These are phyloP conservation scores for Maconellicoccus hirsutus DNA, from an alignment of 1,140 invertebrate species.

Conservation along the genomic window DNA sequence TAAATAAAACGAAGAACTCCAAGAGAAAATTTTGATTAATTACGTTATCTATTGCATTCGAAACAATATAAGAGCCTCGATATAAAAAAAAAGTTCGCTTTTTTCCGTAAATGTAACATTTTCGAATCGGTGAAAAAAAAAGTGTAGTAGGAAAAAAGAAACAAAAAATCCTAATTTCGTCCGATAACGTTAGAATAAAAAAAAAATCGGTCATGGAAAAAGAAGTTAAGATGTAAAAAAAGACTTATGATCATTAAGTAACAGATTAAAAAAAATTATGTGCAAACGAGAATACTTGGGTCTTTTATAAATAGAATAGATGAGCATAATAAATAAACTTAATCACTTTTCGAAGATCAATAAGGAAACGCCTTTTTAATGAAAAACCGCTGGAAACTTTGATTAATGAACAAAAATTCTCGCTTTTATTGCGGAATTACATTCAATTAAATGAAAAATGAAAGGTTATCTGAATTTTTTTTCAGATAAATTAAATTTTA, in stretches of 20 bases:
- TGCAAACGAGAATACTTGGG: background rate
- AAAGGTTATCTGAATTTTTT: slow-evolving; percentile 19
- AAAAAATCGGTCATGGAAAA: no score
- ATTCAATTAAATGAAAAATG: slow-evolving; percentile 19
- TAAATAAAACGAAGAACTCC: no score
- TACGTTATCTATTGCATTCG: no score
- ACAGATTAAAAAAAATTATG: background rate
- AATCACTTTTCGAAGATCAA: slow-evolving; percentile 17
- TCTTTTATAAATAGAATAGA: slow-evolving; percentile 13
- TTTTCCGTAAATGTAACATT: no score
- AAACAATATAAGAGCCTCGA: no score
- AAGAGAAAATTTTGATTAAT: no score
- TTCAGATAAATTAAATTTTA: background rate
- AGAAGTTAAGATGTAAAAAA: background rate
- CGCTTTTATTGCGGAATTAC: slow-evolving; percentile 16
- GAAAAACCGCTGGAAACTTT: slow-evolving; percentile 15
- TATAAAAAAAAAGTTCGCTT: no score
- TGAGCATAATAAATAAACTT: slow-evolving; percentile 17
- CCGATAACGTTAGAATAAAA: no score
- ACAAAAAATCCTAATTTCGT: no score
- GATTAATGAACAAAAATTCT: slow-evolving; percentile 20
- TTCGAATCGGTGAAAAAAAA: no score
- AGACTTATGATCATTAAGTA: background rate
- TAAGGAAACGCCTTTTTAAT: slow-evolving; percentile 21
- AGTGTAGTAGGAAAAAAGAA: no score